These are phyloP conservation scores for Platichthys flesus DNA, from an alignment of 2,113 vertebrate genomes.

Conservation along the genomic window DNA sequence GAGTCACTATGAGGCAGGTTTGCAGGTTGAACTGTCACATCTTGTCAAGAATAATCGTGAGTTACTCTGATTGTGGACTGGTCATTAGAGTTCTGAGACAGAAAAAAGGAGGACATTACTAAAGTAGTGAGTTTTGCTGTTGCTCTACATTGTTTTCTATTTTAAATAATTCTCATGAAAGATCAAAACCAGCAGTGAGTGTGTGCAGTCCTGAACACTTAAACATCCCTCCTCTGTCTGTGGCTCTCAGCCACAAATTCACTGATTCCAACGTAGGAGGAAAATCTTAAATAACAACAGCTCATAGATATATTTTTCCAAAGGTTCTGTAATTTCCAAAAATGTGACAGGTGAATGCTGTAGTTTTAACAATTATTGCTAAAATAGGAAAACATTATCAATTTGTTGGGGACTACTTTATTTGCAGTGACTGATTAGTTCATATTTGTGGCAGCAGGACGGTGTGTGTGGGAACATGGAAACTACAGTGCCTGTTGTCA, in stretches of 20 bases:
- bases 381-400: background rate
- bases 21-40: background rate
- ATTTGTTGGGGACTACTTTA: no score
- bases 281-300: background rate
- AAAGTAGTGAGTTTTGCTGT: background rate
- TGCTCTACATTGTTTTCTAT: conserved; percentile 10
- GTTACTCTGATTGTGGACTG: background rate
- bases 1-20: no score
- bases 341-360: background rate
- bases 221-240: no score
- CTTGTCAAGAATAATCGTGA: background rate
- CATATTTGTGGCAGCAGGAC: no score
- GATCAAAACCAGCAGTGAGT: background rate
- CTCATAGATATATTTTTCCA: background rate
- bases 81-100: background rate
- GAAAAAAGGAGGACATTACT: background rate
- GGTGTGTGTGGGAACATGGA: no score
- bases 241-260: background rate
- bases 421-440: background rate
- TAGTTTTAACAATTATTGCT: background rate
- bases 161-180: conserved; percentile 9
- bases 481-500: background rate
- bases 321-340: background rate
- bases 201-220: background rate
- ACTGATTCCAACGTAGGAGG: background rate